phyloP scores from a whole-genome alignment of 2,113 vertebrate species.

The Pholis gunnellus region DNA sequence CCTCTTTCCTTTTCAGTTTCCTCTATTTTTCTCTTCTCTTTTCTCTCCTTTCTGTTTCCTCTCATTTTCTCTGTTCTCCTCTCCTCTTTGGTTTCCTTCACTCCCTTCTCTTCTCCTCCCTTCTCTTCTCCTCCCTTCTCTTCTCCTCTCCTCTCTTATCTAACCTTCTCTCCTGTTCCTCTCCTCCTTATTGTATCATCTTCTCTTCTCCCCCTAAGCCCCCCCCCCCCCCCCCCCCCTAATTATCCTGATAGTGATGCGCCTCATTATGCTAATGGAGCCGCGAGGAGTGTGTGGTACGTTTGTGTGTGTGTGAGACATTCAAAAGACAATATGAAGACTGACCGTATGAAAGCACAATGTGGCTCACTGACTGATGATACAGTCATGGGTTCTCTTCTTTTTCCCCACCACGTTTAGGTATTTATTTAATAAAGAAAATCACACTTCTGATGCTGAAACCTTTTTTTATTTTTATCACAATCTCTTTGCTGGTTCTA shows the following conservation, averaged over 20 bases:
- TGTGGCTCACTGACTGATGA: neutral
- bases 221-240: neutral
- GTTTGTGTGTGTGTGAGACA: conserved; percentile 16
- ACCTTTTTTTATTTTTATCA: too few relatives aligned
- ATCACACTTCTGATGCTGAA: too few relatives aligned
- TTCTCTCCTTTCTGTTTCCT: neutral
- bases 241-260: conserved; percentile 53
- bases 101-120: neutral
- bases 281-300: conserved; percentile 19
- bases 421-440: too few relatives aligned
- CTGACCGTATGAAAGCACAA: neutral
- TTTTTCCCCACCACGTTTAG: too few relatives aligned
- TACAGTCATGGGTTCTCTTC: neutral
- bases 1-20: too few relatives aligned
- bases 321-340: neutral
- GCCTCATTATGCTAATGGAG: conserved; percentile 50
- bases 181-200: neutral
- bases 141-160: neutral
- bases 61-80: neutral
- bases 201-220: conserved; percentile 10
- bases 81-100: neutral
- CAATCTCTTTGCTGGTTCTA: too few relatives aligned
- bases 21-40: neutral
- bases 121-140: neutral
- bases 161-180: neutral